Evolutionary conservation across 2,797 vertebrate species (phyloP), one percentile per base, ranked within the genome.

Genomic region (Calcarius lapponicus): DNA sequence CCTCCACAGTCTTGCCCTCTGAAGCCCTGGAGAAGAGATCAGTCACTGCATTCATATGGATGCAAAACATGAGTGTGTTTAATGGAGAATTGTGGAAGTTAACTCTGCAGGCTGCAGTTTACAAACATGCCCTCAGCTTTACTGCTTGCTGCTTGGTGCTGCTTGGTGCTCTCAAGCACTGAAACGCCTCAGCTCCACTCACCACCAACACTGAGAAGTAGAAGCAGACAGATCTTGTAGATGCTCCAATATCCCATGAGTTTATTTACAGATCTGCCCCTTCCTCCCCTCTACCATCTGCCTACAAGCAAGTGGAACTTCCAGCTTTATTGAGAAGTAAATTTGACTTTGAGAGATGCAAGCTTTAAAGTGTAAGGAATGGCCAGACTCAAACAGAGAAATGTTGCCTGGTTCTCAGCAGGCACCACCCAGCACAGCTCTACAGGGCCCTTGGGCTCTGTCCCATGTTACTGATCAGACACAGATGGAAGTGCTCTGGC

Each of bases 1-100:
- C 99, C 98, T 99, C 99, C 89, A 99, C 99, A 0, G 99, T 99
- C 96, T 98, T 98, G 86, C 99, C 99, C 95, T 99, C 99, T 0
- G 99, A 99, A 9, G 99, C 99, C 97, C 99, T 99, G 97, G 32
- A 81, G 57, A 96, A 87, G 64, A 93, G 69, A 94, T 13, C 0
- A 15, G 31, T 86, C 58, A 94, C 51, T 91, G 43, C 47, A 81
- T 60, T 76, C 38, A 7, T n/a, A 56, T 19, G n/a, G 9, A 38
- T 28, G 25, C 26, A 70, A 82, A 80, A 70, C 6, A 1, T 11
- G 66, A 11, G 7, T 11, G 21, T 40, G 11, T 38, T 66, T 42
- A 43, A 40, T 47, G n/a, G 17, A 91, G 62, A 28, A 57, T 7
- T 1, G 48, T 40, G 64, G 58, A 45, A 24, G 40, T 61, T 50